Conservation (phyloP, 2,797 vertebrate species). For the Oryzias dopingdopingensis region DNA sequence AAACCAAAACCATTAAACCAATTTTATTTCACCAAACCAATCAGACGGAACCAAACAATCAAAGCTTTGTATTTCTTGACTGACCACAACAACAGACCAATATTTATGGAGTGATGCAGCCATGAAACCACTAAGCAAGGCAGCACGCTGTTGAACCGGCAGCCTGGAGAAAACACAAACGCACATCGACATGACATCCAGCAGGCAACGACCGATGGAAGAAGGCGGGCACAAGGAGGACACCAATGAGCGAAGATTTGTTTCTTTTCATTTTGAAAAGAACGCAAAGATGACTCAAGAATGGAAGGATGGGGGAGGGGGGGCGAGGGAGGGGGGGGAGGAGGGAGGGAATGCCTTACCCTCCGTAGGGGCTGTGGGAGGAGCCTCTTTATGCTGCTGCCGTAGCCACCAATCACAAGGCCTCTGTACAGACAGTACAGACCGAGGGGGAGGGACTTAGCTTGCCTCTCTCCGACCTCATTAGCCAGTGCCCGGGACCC, state of each 20-base stretch:
- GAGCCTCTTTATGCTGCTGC: conserved; percentile 80
- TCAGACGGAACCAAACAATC: conserved; percentile 12
- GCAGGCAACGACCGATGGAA: conserved; percentile 58
- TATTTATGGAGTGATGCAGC: conserved; percentile 62
- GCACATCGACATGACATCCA: conserved; percentile 42
- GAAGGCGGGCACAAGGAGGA: conserved; percentile 55
- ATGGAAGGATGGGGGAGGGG: conserved; percentile 22
- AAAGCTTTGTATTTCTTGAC: conserved; percentile 40
- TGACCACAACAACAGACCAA: conserved; percentile 50
- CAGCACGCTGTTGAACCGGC: conserved; percentile 51
- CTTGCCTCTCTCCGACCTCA: conserved; percentile 71
- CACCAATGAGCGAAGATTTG: conserved; percentile 44
- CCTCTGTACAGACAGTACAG: conserved; percentile 84
- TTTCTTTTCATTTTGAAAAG: conserved; percentile 62
- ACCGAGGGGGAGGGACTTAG: conserved; percentile 81
- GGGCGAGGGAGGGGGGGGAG: conserved; percentile 45
- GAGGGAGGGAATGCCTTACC: conserved; percentile 79
- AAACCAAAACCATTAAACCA: not conserved
- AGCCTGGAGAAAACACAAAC: conserved; percentile 44
- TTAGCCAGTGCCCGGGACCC: conserved; percentile 67
- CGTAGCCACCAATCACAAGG: conserved; percentile 80
- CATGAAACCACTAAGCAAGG: conserved; percentile 67
- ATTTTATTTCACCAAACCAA: not conserved
- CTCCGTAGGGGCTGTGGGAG: conserved; percentile 79
- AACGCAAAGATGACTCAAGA: conserved; percentile 42